Base-by-base conservation (phyloP, 1,140 invertebrate genomes). In the Lutraria rhynchaena region DNA sequence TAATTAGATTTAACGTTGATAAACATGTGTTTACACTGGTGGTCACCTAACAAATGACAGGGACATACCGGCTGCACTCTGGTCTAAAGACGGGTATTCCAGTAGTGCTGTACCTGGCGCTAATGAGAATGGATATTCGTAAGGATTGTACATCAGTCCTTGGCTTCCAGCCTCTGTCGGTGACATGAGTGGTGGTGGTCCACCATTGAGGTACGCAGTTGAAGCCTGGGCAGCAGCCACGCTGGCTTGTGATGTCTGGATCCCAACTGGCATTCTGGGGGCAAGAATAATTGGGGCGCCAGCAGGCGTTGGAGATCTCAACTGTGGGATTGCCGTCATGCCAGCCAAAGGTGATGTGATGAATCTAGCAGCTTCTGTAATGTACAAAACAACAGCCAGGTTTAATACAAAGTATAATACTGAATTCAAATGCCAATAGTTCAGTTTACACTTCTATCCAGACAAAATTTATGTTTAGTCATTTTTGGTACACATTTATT, bases 51-150 rank as follows among this genome's bases (percentile, higher is more conserved):
- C 81, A 69, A 76, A 87, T 77, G 57, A 87, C 55, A 83, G 81
- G 53, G 67, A 90, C 90, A 90, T 91, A 91, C 90, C 90, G 67
- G 86, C 86, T 53, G 83, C 85, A 46, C 85, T 83, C 55, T 88
- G 89, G 33, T 91, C 90, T 22, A 82, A 63, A 0, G 85, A 84
- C 1, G 87, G 89, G 71, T 91, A 90, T 75, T 90, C 89, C 29
- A 91, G 73, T 58, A 90, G 86, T 41, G 88, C 83, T 57, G 89
- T 86, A 57, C 88, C 83, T n/a, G 87, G 85, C 13, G 85, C 65
- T 57, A 82, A 65, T 11, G 82, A 61, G n/a, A 84, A 87, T 1
- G 88, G 88, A 49, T 88, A 89, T 37, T 87, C 86, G 49, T 89
- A 90, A 1, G 89, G 89, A 65, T 88, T 90, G 70, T 87, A 87